Evolutionary conservation across 2,888 invertebrate species (phyloP), one percentile per base, ranked within the genome.

Genomic region (Parnassius apollo): DNA sequence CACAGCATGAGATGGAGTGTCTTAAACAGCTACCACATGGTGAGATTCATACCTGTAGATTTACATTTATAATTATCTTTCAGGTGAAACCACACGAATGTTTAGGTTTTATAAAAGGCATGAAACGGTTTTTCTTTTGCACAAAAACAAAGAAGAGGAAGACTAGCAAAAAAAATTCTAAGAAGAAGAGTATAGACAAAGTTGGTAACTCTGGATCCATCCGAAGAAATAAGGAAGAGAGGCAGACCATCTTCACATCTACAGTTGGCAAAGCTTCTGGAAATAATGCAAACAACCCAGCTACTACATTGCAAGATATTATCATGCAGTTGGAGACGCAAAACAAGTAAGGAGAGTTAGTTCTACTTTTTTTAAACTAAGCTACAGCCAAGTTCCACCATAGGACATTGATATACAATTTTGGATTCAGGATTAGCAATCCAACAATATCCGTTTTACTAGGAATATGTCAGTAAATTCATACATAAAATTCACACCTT

Each of bases 301-400:
- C 93, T 18, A 82, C 87, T 18, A 94, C 96, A 75, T 79, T 96
- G 55, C 94, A 95, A 72, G 93, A 94, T 74, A 94, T 96, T 68
- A 96, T 96, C 57, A 91, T 87, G 65, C 94, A 95, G 73, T 82
- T 96, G 66, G 96, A 96, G 82, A 90, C 93, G 51, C 94, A 95
- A 77, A 95, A 94, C 71, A 92, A 87, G 92, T 93, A 54, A 80
- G 86, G 71, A 9, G 0, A 46, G 35, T 35, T 53, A 35, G 22
- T 13, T 18, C 18, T 18, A 18, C 18, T 18, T 18, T 18, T 18
- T 18, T 18, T 18, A 18, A 18, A 18, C 18, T 18, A 18, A 18
- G 18, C 18, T 18, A 18, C 18, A 18, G 18, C 18, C 18, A 18
- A 18, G 18, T 18, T 18, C 18, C 18, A 18, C 18, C 18, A 18